These are phyloP conservation scores for Lutjanus campechanus DNA, from an alignment of 2,797 vertebrate species.

Conservation along the genomic window DNA sequence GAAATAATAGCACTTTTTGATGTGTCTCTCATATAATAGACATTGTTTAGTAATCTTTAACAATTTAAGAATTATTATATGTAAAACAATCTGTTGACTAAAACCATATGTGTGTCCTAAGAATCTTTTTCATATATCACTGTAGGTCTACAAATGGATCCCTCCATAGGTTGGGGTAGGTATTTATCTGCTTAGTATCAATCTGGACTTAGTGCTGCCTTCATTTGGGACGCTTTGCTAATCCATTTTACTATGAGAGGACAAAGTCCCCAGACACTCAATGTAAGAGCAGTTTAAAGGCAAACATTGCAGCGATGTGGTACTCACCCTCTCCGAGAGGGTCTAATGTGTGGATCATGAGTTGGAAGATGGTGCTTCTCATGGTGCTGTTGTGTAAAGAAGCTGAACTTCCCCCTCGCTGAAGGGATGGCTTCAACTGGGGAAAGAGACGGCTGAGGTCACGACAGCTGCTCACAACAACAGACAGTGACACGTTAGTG, in stretches of 20 bases:
- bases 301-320: not conserved
- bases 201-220: constrained; percentile 87
- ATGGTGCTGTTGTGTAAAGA: constrained; percentile 97
- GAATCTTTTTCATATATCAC: constrained; percentile 21
- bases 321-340: constrained; percentile 93
- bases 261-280: constrained; percentile 55
- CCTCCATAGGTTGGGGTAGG: constrained; percentile 72
- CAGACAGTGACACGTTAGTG: constrained; percentile 22
- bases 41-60: not conserved
- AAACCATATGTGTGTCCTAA: not conserved
- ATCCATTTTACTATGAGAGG: constrained; percentile 88
- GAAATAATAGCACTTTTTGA: not conserved
- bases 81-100: not conserved
- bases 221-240: constrained; percentile 85
- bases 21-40: not conserved
- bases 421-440: constrained; percentile 89
- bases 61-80: not conserved
- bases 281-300: constrained; percentile 5
- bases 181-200: constrained; percentile 92
- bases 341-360: constrained; percentile 96
- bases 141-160: constrained; percentile 55
- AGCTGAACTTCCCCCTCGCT: constrained; percentile 92
- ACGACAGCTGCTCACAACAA: constrained; percentile 42
- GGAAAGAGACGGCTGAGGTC: constrained; percentile 62
- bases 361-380: constrained; percentile 94